Conservation (phyloP, 1,140 invertebrate genomes). For the Drosophila setifemur region DNA sequence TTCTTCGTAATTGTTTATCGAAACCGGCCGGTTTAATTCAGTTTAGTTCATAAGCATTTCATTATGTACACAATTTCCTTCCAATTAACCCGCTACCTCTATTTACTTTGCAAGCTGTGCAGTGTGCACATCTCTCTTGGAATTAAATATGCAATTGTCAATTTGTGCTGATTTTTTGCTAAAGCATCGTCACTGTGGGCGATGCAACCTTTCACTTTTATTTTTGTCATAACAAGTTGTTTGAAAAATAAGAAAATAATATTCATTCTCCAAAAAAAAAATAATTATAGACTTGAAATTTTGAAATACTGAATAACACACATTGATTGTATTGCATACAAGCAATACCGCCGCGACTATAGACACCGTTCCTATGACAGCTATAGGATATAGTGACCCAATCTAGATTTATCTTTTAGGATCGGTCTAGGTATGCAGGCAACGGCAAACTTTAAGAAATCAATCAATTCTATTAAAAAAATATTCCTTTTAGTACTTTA, state of each 20-base stretch:
- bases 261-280: not conserved
- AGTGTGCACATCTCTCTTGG: conserved; percentile 5
- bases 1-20: conserved; percentile 42
- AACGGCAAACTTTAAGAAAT: too few relatives aligned
- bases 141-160: conserved; percentile 14
- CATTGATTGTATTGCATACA: too few relatives aligned
- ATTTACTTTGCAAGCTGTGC: not conserved
- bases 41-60: conserved; percentile 33
- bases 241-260: conserved; percentile 49
- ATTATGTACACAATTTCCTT: conserved; percentile 54
- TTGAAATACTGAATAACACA: too few relatives aligned
- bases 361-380: too few relatives aligned
- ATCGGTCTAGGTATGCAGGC: too few relatives aligned
- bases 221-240: conserved; percentile 28
- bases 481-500: too few relatives aligned
- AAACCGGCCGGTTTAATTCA: conserved; percentile 13
- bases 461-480: too few relatives aligned
- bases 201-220: conserved; percentile 48
- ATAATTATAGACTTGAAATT: not conserved
- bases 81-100: not conserved
- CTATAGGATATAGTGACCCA: too few relatives aligned
- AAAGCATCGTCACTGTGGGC: conserved; percentile 19
- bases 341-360: too few relatives aligned
- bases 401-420: too few relatives aligned
- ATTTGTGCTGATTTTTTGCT: conserved; percentile 25